Conservation (phyloP, 2,113 vertebrate genomes). For the Rhea pennata region DNA sequence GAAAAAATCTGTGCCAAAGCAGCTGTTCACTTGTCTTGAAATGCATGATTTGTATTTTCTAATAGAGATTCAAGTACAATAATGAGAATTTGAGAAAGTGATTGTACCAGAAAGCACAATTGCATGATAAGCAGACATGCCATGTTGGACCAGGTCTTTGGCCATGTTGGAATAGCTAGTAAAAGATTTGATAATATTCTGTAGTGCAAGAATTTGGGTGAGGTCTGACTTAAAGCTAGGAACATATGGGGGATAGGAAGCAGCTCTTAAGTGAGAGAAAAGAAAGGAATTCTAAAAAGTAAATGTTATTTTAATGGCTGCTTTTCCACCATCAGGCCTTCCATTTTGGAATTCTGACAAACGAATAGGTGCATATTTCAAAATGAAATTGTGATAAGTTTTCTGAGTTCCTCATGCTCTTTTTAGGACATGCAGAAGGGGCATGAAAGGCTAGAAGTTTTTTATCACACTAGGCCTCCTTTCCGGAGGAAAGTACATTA, state of each 20-base stretch:
- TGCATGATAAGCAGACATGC: not conserved
- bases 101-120: not conserved
- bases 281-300: not conserved
- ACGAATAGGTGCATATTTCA: not conserved
- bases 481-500: not conserved
- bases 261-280: not conserved
- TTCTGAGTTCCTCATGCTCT: not conserved
- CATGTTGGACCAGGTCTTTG: not conserved
- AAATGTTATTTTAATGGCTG: not conserved
- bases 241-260: not conserved
- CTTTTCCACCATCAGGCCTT: not conserved
- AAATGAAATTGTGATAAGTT: not conserved
- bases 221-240: not conserved
- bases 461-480: not conserved
- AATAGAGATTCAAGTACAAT: not conserved
- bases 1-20: not conserved
- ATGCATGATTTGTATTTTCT: not conserved
- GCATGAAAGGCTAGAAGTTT: not conserved
- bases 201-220: not conserved
- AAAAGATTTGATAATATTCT: not conserved
- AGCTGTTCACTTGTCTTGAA: slow-evolving; percentile 35
- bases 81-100: not conserved
- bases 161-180: not conserved
- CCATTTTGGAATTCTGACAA: not conserved
- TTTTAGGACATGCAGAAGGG: not conserved